Conservation (phyloP, 2,797 vertebrate genomes). For the Masticophis lateralis region DNA sequence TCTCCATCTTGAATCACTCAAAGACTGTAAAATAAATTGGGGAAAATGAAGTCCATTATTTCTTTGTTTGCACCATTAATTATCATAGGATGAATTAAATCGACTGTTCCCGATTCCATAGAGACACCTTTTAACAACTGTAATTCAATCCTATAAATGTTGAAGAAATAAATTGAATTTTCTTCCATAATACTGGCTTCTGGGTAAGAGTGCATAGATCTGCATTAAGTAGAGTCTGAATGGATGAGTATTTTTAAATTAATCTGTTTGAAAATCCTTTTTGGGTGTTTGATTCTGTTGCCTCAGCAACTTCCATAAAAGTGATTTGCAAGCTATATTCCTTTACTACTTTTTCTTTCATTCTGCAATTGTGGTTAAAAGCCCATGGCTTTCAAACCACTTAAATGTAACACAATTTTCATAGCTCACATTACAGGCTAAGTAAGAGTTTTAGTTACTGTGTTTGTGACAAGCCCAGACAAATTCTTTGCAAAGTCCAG, state of each 20-base stretch:
- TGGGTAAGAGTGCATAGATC: background rate
- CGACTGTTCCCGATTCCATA: background rate
- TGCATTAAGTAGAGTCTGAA: background rate
- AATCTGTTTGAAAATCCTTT: conserved; percentile 2
- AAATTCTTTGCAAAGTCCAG: conserved; percentile 43
- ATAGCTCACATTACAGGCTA: conserved; percentile 57
- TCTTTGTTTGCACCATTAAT: background rate
- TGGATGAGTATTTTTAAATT: background rate
- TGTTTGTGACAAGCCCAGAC: conserved; percentile 57
- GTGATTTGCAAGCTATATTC: conserved; percentile 20
- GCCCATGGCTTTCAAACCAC: conserved; percentile 53
- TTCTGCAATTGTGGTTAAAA: conserved; percentile 55
- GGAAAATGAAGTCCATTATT: background rate
- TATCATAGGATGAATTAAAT: background rate
- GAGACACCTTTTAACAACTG: background rate
- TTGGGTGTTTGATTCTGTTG: conserved; percentile 1
- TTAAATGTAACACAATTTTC: conserved; percentile 59
- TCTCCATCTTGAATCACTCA: background rate
- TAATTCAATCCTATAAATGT: background rate
- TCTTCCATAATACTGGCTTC: background rate
- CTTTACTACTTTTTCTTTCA: conserved; percentile 27
- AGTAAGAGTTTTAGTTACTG: conserved; percentile 52
- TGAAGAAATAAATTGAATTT: background rate
- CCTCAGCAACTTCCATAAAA: background rate
- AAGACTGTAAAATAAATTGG: background rate